Evolutionary conservation across 2,113 vertebrate species (phyloP).

Genomic region (Tretioscincus oriximinensis): DNA sequence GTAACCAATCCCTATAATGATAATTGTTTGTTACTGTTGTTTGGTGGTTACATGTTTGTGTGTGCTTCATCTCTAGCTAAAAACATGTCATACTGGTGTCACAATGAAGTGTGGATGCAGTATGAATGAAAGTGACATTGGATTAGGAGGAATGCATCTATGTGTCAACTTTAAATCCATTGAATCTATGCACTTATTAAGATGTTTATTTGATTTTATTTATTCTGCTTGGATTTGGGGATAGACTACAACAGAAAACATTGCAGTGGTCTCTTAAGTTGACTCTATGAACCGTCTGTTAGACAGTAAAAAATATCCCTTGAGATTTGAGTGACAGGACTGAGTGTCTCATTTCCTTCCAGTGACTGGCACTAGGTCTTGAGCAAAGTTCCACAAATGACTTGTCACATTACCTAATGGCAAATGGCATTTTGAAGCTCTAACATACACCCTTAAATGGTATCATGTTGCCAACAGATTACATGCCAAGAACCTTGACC

Average conservation of each 20-base stretch:
- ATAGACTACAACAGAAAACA: not conserved
- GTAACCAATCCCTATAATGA: no score
- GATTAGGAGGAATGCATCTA: no score
- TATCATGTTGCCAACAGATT: not conserved
- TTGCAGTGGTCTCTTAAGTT: not conserved
- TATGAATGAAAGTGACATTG: no score
- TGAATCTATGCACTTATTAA: not conserved
- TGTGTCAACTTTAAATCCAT: not conserved
- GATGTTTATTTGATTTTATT: not conserved
- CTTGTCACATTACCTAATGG: not conserved
- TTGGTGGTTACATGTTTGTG: no score
- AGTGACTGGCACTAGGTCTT: not conserved
- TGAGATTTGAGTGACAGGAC: not conserved
- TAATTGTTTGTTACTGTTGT: no score
- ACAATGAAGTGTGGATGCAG: no score
- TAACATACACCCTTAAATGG: not conserved
- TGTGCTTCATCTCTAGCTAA: no score
- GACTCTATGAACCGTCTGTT: not conserved
- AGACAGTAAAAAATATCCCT: not conserved
- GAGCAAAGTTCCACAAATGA: not conserved
- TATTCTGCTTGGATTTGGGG: not conserved
- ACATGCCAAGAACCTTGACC: not conserved
- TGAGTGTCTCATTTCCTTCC: accelerated
- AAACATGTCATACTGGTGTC: no score
- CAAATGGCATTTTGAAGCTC: slow-evolving; percentile 1